A percentile compares a stretch with the other conserved stretches of the same genome.
These are phyloP conservation scores for Plebejus melissa DNA, from an alignment of 2,888 invertebrate species.

Conservation along the genomic window DNA sequence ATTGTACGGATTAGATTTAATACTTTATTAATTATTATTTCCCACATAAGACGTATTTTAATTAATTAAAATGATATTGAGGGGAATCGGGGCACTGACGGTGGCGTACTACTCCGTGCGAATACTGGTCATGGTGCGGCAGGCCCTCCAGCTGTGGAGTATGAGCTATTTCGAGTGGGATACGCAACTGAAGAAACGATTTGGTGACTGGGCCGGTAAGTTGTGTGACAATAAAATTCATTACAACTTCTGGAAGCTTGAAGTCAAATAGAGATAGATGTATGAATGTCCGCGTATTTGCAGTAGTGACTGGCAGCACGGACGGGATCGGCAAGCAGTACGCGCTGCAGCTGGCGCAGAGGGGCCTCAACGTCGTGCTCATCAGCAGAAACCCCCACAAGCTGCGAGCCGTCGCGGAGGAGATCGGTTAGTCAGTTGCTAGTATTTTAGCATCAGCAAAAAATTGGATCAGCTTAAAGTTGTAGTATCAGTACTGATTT, in stretches of 20 bases:
- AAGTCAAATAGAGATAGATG: no score
- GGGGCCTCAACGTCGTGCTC: slow-evolving; percentile 87
- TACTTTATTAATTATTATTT: no score
- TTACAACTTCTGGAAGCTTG: no score
- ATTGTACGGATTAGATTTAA: no score
- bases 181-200: neutral
- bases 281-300: slow-evolving; percentile 35
- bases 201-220: slow-evolving; percentile 2
- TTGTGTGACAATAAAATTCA: neutral
- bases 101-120: neutral
- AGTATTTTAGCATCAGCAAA: neutral
- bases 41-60: no score
- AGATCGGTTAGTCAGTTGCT: slow-evolving; percentile 54
- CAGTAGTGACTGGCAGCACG: slow-evolving; percentile 92
- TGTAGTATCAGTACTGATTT: neutral
- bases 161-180: neutral
- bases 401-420: slow-evolving; percentile 82
- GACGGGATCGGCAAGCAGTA: slow-evolving; percentile 95
- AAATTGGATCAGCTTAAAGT: neutral
- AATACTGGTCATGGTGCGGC: neutral
- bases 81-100: neutral
- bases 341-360: slow-evolving; percentile 86
- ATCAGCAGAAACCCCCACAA: slow-evolving; percentile 88
- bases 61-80: neutral
- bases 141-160: neutral